Percentiles rank a stretch among this genome's conserved stretches.
Evolutionary conservation across 2,888 invertebrate genomes (phyloP).

Genomic region (Cyclophora punctaria): DNA sequence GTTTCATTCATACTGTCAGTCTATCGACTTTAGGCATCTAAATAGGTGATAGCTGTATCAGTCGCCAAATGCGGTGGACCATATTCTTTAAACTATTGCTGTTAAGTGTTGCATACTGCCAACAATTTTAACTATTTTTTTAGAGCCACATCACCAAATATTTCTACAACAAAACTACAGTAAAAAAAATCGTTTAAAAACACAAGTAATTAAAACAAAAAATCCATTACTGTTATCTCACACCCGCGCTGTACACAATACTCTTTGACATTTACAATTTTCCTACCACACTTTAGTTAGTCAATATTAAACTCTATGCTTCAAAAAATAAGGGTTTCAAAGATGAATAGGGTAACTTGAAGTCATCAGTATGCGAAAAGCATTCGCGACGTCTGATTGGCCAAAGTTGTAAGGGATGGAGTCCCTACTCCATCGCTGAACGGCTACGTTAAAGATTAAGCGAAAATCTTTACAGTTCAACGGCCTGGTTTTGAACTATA

Average conservation of each 20-base stretch:
- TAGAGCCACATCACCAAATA: too few species aligned
- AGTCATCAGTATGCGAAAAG: slow-evolving; percentile 54
- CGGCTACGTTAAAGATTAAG: slow-evolving; percentile 51
- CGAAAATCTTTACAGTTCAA: slow-evolving; percentile 53
- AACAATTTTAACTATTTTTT: too few species aligned
- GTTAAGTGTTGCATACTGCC: too few species aligned
- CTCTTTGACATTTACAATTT: slow-evolving; percentile 13
- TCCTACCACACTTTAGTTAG: not conserved
- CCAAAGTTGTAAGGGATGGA: slow-evolving; percentile 28
- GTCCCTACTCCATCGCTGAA: too few species aligned
- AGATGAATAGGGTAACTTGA: slow-evolving; percentile 8
- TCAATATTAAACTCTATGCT: slow-evolving; percentile 13
- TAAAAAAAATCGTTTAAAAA: too few species aligned
- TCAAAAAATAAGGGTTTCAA: slow-evolving; percentile 9
- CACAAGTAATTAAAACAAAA: slow-evolving; percentile 1
- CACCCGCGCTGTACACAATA: not conserved
- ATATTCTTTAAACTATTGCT: too few species aligned
- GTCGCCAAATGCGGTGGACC: too few species aligned
- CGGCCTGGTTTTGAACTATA: slow-evolving; percentile 50
- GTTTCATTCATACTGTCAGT: too few species aligned
- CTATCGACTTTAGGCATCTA: too few species aligned
- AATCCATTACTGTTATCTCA: slow-evolving; percentile 1
- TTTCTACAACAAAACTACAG: too few species aligned
- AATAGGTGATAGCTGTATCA: too few species aligned
- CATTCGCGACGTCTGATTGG: slow-evolving; percentile 55